Percentiles rank a stretch among this genome's conserved stretches.
These are phyloP conservation scores for Ophonus ardosiacus DNA, from an alignment of 2,888 invertebrate species.

Conservation along the genomic window DNA sequence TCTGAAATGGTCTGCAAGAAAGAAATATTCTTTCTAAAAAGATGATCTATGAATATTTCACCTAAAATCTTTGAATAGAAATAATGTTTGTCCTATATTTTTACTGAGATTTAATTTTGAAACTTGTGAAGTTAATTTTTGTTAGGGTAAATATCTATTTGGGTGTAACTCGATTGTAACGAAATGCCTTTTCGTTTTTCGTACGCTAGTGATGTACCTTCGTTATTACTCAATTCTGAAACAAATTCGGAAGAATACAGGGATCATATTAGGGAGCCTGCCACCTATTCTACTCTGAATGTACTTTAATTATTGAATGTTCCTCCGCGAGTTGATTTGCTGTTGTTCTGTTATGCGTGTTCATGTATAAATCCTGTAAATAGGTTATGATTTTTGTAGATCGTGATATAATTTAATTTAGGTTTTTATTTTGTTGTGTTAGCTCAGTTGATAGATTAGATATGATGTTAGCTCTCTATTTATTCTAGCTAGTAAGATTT, in stretches of 20 bases:
- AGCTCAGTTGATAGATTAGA: conserved; percentile 57
- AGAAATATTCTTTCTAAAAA: too few relatives aligned
- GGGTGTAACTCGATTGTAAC: neutral
- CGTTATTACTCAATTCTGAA: conserved; percentile 61
- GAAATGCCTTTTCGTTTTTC: neutral
- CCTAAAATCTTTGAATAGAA: too few relatives aligned
- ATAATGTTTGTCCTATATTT: too few relatives aligned
- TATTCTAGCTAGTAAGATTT: conserved; percentile 56
- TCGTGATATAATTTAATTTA: conserved; percentile 64
- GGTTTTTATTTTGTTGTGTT: conserved; percentile 63
- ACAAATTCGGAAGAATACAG: conserved; percentile 78
- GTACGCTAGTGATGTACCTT: conserved; percentile 38
- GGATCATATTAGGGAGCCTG: conserved; percentile 69
- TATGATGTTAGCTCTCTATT: conserved; percentile 60
- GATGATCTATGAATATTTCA: too few relatives aligned
- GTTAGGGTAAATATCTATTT: neutral
- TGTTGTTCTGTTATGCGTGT: conserved; percentile 64
- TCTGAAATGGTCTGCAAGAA: too few relatives aligned
- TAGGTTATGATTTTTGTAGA: conserved; percentile 64
- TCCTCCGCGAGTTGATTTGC: conserved; percentile 58
- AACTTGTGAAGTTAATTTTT: too few relatives aligned
- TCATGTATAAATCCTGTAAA: conserved; percentile 62
- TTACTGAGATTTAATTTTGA: too few relatives aligned
- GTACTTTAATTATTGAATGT: conserved; percentile 62
- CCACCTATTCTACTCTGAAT: conserved; percentile 52